Conservation (phyloP, 2,888 invertebrate genomes). For the Coleophora flavipennella region DNA sequence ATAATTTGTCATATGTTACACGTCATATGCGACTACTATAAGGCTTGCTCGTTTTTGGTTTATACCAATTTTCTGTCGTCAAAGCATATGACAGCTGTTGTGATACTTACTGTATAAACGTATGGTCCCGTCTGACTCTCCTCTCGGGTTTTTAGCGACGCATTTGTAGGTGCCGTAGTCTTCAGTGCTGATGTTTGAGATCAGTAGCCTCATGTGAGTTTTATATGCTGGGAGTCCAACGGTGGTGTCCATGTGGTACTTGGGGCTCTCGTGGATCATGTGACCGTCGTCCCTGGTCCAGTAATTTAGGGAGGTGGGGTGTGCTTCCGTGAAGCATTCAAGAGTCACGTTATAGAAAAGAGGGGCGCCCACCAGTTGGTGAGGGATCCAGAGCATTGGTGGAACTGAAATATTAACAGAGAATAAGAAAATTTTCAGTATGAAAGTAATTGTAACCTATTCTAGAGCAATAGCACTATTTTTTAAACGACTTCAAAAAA, state of each 20-base stretch:
- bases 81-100: background rate
- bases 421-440: background rate
- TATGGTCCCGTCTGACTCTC: conserved; percentile 92
- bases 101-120: conserved; percentile 86
- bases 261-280: conserved; percentile 89
- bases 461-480: too few relatives aligned
- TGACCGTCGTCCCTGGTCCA: conserved; percentile 91
- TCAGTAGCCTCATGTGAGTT: conserved; percentile 89
- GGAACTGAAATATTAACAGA: conserved; percentile 75
- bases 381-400: conserved; percentile 93
- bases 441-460: background rate
- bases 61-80: too few relatives aligned
- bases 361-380: conserved; percentile 90
- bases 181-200: conserved; percentile 80
- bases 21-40: too few relatives aligned
- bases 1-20: too few relatives aligned
- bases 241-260: conserved; percentile 84
- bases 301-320: conserved; percentile 91
- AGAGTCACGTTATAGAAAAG: conserved; percentile 86
- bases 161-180: conserved; percentile 93
- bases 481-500: too few relatives aligned
- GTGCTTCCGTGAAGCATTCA: conserved; percentile 92
- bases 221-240: conserved; percentile 83
- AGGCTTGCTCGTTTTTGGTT: too few relatives aligned
- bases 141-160: conserved; percentile 90